Conservation (phyloP, 2,113 vertebrate species). For the Trochalopteron elliotii region DNA sequence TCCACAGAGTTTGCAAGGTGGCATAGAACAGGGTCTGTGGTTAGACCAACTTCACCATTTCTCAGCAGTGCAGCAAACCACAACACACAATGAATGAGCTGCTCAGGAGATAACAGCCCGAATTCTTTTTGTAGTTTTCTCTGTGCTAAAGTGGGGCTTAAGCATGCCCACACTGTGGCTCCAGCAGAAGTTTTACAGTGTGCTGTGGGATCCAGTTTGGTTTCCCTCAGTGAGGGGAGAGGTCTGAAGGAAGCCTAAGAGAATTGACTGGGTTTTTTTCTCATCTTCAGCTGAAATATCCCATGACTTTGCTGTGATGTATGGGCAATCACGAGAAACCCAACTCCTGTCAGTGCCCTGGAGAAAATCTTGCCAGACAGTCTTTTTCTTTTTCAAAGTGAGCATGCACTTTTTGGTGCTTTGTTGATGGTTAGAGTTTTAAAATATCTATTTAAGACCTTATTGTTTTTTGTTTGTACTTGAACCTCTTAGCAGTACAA, state of each 20-base stretch:
- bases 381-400: not conserved
- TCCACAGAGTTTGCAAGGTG: not conserved
- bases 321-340: not conserved
- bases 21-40: not conserved
- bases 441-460: not conserved
- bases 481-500: not conserved
- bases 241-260: not conserved
- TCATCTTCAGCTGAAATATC: not conserved
- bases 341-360: not conserved
- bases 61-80: not conserved
- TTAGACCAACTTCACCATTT: not conserved
- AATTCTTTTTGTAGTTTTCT: not conserved
- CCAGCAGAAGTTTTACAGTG: not conserved
- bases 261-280: not conserved
- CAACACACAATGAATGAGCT: rapidly evolving
- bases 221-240: not conserved
- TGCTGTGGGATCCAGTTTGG: not conserved
- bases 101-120: not conserved
- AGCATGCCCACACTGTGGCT: not conserved
- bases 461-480: not conserved
- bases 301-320: not conserved
- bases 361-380: not conserved
- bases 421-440: not conserved
- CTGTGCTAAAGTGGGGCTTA: not conserved
- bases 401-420: not conserved